Evolutionary conservation across 1,140 invertebrate species (phyloP).

Genomic region (Adoxophyes honmai): DNA sequence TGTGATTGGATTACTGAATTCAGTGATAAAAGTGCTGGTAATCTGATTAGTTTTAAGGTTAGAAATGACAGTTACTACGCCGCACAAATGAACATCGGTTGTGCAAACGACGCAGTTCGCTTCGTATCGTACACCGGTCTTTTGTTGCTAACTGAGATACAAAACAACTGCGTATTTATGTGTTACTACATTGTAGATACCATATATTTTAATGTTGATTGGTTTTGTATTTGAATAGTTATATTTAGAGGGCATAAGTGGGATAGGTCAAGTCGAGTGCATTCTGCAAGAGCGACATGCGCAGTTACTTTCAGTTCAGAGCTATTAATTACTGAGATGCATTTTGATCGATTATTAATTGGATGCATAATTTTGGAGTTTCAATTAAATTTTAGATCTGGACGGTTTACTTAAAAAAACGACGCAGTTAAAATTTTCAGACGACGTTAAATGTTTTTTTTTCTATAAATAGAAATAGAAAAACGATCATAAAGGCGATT

Average conservation of each 20-base stretch:
- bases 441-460: too few relatives aligned
- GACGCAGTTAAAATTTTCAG: too few relatives aligned
- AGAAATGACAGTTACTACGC: constrained; percentile 64
- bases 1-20: constrained; percentile 21
- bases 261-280: not conserved
- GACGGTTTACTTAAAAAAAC: too few relatives aligned
- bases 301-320: not conserved
- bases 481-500: too few relatives aligned
- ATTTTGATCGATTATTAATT: too few relatives aligned
- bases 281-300: not conserved
- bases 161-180: constrained; percentile 51
- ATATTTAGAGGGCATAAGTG: not conserved
- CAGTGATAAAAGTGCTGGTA: constrained; percentile 17
- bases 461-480: too few relatives aligned
- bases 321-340: too few relatives aligned
- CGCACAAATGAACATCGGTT: constrained; percentile 49
- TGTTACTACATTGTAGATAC: constrained; percentile 9
- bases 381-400: too few relatives aligned
- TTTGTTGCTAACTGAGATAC: constrained; percentile 66
- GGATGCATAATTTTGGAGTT: constrained; percentile 13
- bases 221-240: constrained; percentile 17
- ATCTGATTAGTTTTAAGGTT: constrained; percentile 43
- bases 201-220: constrained; percentile 24
- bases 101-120: constrained; percentile 59
- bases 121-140: constrained; percentile 46